Evolutionary conservation across 2,113 vertebrate genomes (phyloP).

Genomic region (Lepus europaeus): DNA sequence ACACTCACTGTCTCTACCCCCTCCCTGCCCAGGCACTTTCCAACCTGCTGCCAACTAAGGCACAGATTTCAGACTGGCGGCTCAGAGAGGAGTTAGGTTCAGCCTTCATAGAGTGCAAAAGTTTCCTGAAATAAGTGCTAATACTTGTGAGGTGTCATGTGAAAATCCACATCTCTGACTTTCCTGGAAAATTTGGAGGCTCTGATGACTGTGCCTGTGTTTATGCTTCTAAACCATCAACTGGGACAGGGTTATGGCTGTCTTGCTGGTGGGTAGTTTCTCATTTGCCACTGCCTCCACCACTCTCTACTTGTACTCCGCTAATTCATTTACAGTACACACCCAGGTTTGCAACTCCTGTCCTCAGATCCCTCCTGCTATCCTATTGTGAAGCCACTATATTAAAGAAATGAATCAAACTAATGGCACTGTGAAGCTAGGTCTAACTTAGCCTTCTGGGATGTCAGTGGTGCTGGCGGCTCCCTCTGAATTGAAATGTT

Average conservation of each 20-base stretch:
- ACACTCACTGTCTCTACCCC: neutral
- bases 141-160: neutral
- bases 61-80: neutral
- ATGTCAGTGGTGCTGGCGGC: neutral
- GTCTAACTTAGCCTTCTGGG: neutral
- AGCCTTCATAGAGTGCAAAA: neutral
- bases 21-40: neutral
- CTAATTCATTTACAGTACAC: neutral
- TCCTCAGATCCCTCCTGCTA: neutral
- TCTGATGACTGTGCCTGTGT: neutral
- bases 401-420: conserved; percentile 5
- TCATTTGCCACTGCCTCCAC: neutral
- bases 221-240: neutral
- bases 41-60: neutral
- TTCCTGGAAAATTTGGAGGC: neutral
- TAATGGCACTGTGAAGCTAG: neutral
- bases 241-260: neutral
- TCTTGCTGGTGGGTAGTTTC: neutral
- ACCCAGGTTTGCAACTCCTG: neutral
- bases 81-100: neutral
- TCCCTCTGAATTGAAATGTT: neutral
- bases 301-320: neutral
- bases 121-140: neutral
- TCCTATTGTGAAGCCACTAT: neutral
- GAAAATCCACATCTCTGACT: conserved; percentile 16